These are phyloP conservation scores for Chelon labrosus DNA, from an alignment of 2,797 vertebrate genomes.

Conservation along the genomic window DNA sequence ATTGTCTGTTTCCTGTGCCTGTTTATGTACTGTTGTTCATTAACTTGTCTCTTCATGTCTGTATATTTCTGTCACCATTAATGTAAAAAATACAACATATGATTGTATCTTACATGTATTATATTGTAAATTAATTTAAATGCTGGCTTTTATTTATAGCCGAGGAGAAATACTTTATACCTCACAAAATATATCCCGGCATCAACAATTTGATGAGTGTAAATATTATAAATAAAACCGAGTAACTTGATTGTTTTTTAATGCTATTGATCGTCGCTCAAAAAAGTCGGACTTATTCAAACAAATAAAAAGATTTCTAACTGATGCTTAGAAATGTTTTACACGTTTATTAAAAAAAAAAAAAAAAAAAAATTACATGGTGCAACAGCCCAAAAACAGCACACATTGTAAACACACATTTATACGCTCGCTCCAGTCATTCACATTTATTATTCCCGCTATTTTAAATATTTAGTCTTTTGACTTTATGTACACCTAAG, in stretches of 20 bases:
- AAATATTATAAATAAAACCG: conserved; percentile 37
- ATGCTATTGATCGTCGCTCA: conserved; percentile 8
- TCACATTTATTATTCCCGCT: conserved; percentile 22
- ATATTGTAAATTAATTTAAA: conserved; percentile 48
- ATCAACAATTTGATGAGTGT: conserved; percentile 42
- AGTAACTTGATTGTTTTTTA: conserved; percentile 3
- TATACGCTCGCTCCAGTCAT: conserved; percentile 38
- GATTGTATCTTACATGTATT: conserved; percentile 38
- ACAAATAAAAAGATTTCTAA: conserved; percentile 9
- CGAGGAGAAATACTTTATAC: conserved; percentile 13
- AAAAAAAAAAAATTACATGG: conserved; percentile 55
- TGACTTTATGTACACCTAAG: conserved; percentile 57
- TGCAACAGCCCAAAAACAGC: conserved; percentile 42
- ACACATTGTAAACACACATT: conserved; percentile 44
- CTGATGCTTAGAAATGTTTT: conserved; percentile 44
- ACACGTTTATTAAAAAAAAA: conserved; percentile 70
- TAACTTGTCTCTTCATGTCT: conserved; percentile 19
- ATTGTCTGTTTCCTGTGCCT: not conserved
- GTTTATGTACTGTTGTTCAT: conserved; percentile 14
- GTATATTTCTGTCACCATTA: conserved; percentile 37
- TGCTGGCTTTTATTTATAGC: conserved; percentile 22
- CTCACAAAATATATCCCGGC: conserved; percentile 29
- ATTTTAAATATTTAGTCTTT: conserved; percentile 36
- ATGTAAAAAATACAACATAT: conserved; percentile 48
- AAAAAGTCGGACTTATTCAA: not conserved